phyloP scores from a whole-genome alignment of 1,140 invertebrate species.

The Trypoxylus dichotomus region DNA sequence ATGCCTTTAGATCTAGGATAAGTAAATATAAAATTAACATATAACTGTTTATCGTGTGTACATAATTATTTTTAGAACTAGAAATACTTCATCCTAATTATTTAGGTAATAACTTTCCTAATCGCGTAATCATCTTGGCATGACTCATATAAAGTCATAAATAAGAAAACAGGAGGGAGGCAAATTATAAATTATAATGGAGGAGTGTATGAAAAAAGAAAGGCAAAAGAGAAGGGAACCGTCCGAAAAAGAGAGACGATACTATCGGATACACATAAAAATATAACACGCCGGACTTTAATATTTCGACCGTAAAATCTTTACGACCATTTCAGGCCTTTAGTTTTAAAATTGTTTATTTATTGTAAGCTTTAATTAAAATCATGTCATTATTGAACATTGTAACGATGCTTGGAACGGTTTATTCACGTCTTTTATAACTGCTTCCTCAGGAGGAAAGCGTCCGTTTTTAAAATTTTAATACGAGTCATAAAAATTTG shows the following conservation, averaged over 20 bases:
- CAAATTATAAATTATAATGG: neutral
- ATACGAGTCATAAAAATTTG: neutral
- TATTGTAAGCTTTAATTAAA: constrained; percentile 30
- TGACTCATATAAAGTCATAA: neutral
- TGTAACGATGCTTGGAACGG: neutral
- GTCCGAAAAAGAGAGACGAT: neutral
- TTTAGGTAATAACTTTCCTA: neutral
- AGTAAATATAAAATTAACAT: too few species aligned
- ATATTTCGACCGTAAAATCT: constrained; percentile 30
- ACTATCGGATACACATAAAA: constrained; percentile 31
- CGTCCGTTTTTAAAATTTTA: neutral
- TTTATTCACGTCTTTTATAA: neutral
- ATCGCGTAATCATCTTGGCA: neutral
- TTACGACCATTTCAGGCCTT: constrained; percentile 1
- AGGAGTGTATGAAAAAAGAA: neutral
- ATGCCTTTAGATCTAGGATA: too few species aligned
- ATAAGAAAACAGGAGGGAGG: neutral
- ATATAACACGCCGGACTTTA: constrained; percentile 37
- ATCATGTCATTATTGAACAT: constrained; percentile 29
- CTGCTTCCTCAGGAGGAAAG: neutral
- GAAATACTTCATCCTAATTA: neutral
- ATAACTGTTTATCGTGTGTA: too few species aligned
- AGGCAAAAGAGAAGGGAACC: neutral
- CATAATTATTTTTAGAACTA: too few species aligned
- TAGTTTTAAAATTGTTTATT: constrained; percentile 26